These are phyloP conservation scores for Sinopyrophorus schimmeli DNA, from an alignment of 2,888 invertebrate genomes.

Conservation along the genomic window DNA sequence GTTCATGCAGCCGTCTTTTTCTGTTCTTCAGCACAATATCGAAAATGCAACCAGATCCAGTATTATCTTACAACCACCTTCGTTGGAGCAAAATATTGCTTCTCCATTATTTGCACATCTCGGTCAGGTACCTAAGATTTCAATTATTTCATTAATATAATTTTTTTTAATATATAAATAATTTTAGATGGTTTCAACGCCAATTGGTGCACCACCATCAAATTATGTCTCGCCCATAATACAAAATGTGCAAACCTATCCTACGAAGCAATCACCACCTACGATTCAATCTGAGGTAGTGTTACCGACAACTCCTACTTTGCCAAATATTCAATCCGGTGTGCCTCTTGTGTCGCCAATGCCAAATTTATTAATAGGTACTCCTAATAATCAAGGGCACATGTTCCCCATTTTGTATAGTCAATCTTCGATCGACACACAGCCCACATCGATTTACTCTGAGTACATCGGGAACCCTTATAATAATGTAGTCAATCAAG, in stretches of 20 bases:
- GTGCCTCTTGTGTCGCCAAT: conserved; percentile 15
- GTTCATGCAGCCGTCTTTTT: conserved; percentile 17
- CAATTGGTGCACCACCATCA: conserved; percentile 57
- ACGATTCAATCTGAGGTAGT: conserved; percentile 50
- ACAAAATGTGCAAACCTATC: conserved; percentile 53
- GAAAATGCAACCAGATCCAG: conserved; percentile 55
- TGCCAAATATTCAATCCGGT: conserved; percentile 7
- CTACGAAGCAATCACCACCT: conserved; percentile 41
- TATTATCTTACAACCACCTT: conserved; percentile 61
- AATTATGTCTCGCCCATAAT: conserved; percentile 9
- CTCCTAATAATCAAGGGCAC: conserved; percentile 40
- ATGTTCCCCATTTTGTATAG: conserved; percentile 52
- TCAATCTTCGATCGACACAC: conserved; percentile 33
- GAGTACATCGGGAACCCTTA: conserved; percentile 65
- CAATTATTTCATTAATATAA: conserved; percentile 8
- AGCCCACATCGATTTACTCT: conserved; percentile 54
- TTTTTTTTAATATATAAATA: not conserved
- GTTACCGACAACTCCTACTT: conserved; percentile 32
- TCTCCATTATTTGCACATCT: conserved; percentile 58
- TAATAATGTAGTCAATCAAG: conserved; percentile 47
- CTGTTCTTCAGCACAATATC: conserved; percentile 47
- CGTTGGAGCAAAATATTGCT: conserved; percentile 47
- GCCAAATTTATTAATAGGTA: conserved; percentile 33
- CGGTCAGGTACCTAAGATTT: conserved; percentile 59
- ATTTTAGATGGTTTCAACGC: conserved; percentile 67